A percentile compares a stretch with the other conserved stretches of the same genome.
These are phyloP conservation scores for Onychomys torridus DNA, from an alignment of 2,797 vertebrate genomes.

Conservation along the genomic window DNA sequence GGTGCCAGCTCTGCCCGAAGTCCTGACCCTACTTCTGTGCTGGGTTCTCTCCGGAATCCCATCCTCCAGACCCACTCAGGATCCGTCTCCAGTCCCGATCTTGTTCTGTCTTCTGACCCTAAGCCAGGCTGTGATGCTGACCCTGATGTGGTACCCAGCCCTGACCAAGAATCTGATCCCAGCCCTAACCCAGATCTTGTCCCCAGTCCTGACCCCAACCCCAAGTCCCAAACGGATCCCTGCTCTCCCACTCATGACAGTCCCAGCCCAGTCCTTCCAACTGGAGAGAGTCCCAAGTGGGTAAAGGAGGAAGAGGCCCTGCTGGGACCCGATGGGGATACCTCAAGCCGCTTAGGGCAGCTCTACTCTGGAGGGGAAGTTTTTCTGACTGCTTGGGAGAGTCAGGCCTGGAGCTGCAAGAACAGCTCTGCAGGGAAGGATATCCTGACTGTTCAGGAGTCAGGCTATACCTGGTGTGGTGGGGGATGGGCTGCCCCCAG, in stretches of 20 bases:
- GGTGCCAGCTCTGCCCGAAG: constrained; percentile 27
- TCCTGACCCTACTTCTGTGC: neutral
- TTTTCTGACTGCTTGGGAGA: no score
- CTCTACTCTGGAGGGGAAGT: no score
- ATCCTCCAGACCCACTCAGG: neutral
- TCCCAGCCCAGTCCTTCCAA: constrained; percentile 32
- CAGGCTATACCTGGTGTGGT: no score
- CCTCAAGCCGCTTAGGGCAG: no score
- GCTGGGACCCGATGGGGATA: constrained; percentile 66
- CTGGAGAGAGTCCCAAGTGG: neutral
- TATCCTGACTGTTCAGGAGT: no score
- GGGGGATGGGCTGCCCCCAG: no score
- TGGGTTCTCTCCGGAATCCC: neutral
- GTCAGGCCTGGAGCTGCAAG: no score
- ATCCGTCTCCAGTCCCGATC: neutral
- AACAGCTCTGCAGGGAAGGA: no score
- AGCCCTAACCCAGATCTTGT: neutral
- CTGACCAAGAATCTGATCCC: constrained; percentile 19
- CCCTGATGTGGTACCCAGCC: constrained; percentile 40
- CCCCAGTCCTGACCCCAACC: neutral
- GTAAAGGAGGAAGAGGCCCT: constrained; percentile 56
- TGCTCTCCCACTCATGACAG: constrained; percentile 1
- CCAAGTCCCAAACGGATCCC: neutral
- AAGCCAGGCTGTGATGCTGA: neutral
- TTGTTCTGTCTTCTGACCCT: constrained; percentile 55